These are phyloP conservation scores for Pomatostomus ruficeps DNA, from an alignment of 2,113 vertebrate species.

Conservation along the genomic window DNA sequence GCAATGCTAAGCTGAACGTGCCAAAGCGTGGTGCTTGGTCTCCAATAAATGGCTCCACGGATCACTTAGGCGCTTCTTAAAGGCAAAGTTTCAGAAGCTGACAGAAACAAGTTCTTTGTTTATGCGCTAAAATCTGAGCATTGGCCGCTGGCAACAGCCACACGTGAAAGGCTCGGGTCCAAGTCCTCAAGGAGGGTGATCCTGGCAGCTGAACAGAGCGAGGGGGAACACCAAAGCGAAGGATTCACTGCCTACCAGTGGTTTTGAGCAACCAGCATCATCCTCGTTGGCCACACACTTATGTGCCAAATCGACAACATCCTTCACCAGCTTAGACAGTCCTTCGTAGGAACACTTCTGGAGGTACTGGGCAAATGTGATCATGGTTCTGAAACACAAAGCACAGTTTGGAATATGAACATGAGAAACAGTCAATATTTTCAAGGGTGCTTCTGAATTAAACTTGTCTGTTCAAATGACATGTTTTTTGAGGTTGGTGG, in stretches of 20 bases:
- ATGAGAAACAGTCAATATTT: neutral
- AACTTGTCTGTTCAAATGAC: neutral
- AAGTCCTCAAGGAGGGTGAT: neutral
- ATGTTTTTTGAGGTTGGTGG: neutral
- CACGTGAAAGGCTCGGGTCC: neutral
- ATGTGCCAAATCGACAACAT: slow-evolving; percentile 61
- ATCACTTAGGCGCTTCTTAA: neutral
- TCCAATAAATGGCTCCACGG: neutral
- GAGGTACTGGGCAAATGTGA: slow-evolving; percentile 68
- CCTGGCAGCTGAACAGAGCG: rapidly evolving
- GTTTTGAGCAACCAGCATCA: slow-evolving; percentile 27
- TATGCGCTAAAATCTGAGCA: neutral
- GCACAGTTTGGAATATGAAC: neutral
- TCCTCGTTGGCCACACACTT: slow-evolving; percentile 54
- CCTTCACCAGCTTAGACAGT: slow-evolving; percentile 11
- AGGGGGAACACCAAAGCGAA: neutral
- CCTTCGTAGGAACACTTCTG: slow-evolving; percentile 58
- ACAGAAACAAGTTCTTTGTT: neutral
- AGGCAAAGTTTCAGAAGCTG: neutral
- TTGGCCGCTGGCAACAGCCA: neutral
- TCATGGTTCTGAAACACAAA: slow-evolving; percentile 58
- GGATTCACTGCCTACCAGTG: slow-evolving; percentile 54
- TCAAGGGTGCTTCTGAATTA: neutral
- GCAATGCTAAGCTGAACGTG: neutral
- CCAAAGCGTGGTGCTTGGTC: neutral